phyloP scores from a whole-genome alignment of 64 coral and sea anemone genomes.

The Cladopsammia gracilis region DNA sequence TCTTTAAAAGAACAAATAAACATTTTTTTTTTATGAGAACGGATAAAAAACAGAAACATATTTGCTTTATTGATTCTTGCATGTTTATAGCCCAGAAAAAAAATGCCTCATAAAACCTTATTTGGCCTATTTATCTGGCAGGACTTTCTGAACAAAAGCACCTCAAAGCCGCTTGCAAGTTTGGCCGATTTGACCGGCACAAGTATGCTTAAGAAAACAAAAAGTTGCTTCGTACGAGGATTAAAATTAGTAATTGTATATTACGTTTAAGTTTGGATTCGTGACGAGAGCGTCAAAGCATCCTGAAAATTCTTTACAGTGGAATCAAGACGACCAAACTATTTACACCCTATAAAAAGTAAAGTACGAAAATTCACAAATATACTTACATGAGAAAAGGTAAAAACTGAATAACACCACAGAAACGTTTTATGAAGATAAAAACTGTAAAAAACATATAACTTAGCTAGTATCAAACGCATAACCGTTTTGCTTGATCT shows the following conservation, averaged over 20 bases:
- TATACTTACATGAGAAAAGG: too few species aligned
- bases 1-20: too few species aligned
- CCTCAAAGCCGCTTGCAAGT: neutral
- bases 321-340: neutral
- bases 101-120: too few species aligned
- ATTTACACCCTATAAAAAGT: neutral
- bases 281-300: neutral
- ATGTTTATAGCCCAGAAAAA: too few species aligned
- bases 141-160: neutral
- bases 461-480: too few species aligned
- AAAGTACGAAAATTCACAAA: neutral
- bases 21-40: too few species aligned
- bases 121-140: neutral
- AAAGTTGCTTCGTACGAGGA: neutral
- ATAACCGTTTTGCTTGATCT: too few species aligned
- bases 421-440: too few species aligned
- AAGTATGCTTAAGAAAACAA: slow-evolving; percentile 9
- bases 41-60: too few species aligned
- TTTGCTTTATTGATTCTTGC: too few species aligned
- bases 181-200: neutral
- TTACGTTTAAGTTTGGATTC: neutral
- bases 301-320: slow-evolving; percentile 2
- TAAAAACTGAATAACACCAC: too few species aligned
- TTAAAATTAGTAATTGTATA: slow-evolving; percentile 21
- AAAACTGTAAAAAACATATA: too few species aligned